Evolutionary conservation across 2,888 invertebrate species (phyloP).

Genomic region (Nemotelus pantherinus): DNA sequence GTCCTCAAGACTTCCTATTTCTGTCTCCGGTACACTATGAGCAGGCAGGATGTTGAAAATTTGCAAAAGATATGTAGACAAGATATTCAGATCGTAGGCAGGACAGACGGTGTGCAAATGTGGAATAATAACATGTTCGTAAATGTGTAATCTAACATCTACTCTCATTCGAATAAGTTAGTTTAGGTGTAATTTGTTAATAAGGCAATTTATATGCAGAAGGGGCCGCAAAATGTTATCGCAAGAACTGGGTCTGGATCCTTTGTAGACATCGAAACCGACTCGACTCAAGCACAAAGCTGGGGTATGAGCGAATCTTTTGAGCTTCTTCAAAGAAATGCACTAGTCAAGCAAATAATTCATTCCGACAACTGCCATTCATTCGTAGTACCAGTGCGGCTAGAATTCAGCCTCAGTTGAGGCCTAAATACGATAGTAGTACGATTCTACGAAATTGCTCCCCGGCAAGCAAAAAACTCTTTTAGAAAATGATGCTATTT

Average conservation of each 20-base stretch:
- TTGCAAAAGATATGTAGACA: conserved; percentile 22
- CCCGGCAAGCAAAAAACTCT: background rate
- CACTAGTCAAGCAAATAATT: conserved; percentile 27
- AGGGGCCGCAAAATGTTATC: conserved; percentile 23
- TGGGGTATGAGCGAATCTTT: no score
- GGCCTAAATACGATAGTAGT: background rate
- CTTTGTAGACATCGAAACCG: no score
- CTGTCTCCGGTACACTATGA: no score
- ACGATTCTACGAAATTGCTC: background rate
- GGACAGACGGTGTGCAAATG: conserved; percentile 8
- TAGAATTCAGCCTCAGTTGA: no score
- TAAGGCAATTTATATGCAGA: conserved; percentile 39
- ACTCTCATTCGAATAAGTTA: conserved; percentile 28
- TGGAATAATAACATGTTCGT: conserved; percentile 17
- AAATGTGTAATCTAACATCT: conserved; percentile 35
- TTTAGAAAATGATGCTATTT: conserved; percentile 6
- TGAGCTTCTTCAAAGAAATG: conserved; percentile 1
- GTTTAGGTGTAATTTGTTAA: conserved; percentile 30
- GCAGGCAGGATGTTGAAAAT: background rate
- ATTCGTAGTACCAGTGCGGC: background rate
- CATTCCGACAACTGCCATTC: conserved; percentile 4
- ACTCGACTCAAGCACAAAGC: no score
- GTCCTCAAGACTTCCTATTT: background rate
- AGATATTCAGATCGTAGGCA: conserved; percentile 18
- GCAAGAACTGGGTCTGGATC: no score